A percentile compares a stretch with the other conserved stretches of the same genome.
These are phyloP conservation scores for Zoroaster sp. DNA, from an alignment of 53 echinoderm and acorn worm species.

Conservation along the genomic window DNA sequence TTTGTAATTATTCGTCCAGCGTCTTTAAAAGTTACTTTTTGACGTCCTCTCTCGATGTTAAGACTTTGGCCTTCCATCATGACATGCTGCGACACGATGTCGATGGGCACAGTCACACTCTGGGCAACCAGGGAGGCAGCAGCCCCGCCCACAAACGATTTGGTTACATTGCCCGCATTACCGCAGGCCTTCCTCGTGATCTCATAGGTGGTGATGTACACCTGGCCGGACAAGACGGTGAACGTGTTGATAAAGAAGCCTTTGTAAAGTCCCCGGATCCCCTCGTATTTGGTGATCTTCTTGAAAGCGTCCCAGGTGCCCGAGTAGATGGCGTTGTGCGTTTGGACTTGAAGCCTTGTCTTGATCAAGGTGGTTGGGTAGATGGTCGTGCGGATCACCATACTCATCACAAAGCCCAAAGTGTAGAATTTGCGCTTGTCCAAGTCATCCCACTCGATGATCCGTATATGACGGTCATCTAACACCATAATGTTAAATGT, in stretches of 20 bases:
- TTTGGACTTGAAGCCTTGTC: slow-evolving; percentile 85
- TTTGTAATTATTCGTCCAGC: slow-evolving; percentile 49
- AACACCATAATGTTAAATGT: not conserved
- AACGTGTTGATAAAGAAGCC: slow-evolving; percentile 85
- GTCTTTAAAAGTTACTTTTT: slow-evolving; percentile 72
- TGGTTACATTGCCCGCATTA: slow-evolving; percentile 65
- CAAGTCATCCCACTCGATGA: slow-evolving; percentile 97
- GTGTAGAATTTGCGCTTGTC: slow-evolving; percentile 86
- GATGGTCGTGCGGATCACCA: slow-evolving; percentile 60
- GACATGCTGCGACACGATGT: slow-evolving; percentile 83
- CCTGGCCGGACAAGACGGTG: slow-evolving; percentile 84
- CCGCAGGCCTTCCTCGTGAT: slow-evolving; percentile 67
- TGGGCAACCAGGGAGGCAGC: slow-evolving; percentile 90
- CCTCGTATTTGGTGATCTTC: slow-evolving; percentile 92
- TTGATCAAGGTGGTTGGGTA: slow-evolving; percentile 87
- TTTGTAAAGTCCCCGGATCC: slow-evolving; percentile 89
- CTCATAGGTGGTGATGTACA: slow-evolving; percentile 93
- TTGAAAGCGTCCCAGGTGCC: slow-evolving; percentile 93
- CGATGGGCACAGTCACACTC: slow-evolving; percentile 90
- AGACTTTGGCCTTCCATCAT: slow-evolving; percentile 90
- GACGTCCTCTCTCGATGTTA: slow-evolving; percentile 49
- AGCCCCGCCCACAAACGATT: slow-evolving; percentile 89
- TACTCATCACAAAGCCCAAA: slow-evolving; percentile 65
- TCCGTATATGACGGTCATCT: slow-evolving; percentile 53
- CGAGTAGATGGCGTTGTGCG: slow-evolving; percentile 70